phyloP scores from a whole-genome alignment of 2,113 vertebrate genomes.

The Phodopus roborovskii region DNA sequence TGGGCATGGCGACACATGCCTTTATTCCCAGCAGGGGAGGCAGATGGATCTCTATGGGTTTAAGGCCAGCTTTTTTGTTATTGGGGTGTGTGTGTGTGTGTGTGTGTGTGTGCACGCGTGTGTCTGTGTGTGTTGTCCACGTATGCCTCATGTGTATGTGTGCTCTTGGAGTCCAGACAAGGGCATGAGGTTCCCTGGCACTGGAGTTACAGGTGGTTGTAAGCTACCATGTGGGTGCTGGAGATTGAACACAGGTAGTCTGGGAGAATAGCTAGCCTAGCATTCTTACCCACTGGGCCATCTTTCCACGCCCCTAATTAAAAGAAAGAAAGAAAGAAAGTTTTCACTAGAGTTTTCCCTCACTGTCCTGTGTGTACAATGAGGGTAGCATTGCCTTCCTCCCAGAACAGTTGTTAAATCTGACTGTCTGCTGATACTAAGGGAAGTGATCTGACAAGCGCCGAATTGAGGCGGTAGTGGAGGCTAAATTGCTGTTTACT shows the following conservation, averaged over 20 bases:
- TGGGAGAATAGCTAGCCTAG: neutral
- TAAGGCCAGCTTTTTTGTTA: neutral
- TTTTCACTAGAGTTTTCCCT: slow-evolving; percentile 38
- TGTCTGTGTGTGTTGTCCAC: neutral
- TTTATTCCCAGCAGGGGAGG: neutral
- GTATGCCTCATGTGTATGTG: neutral
- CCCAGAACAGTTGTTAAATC: neutral
- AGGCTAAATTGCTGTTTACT: neutral
- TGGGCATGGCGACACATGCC: neutral
- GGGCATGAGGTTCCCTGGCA: neutral
- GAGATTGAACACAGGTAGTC: neutral
- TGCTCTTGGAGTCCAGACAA: neutral
- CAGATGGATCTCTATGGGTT: neutral
- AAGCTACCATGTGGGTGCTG: neutral
- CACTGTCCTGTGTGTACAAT: slow-evolving; percentile 4
- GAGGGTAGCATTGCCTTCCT: neutral
- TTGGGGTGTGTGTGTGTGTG: neutral
- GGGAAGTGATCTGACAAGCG: neutral
- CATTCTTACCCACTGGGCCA: neutral
- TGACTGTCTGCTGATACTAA: neutral
- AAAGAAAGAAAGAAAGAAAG: neutral
- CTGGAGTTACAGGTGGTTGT: neutral
- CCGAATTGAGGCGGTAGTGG: neutral
- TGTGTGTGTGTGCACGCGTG: neutral
- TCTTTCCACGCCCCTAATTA: neutral